Base-by-base conservation (phyloP, 1,140 invertebrate genomes). In the Lordiphosa collinella region DNA sequence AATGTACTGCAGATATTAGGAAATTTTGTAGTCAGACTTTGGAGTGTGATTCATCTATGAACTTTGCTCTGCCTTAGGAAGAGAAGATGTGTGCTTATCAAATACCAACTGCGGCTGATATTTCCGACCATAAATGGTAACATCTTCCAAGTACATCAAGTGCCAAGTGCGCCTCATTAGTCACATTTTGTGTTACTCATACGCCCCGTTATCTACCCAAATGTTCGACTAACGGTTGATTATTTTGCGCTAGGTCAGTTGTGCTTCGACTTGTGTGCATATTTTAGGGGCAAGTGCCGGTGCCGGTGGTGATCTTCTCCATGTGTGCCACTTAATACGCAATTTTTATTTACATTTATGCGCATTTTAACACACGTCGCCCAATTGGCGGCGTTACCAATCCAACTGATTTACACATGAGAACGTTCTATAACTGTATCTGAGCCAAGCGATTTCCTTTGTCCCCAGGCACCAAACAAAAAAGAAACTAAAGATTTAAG, bases 351-450 rank as follows among this genome's bases (percentile, higher is more conserved):
- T 48, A 41, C 48, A 25, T 63, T 60, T 75, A 78, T 78, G 74
- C 74, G 74, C 74, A 78, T 78, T 47, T 53, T 57, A 44, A 73
- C 65, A 29, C 43, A 25, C 37, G 22, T 55, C 73, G 74, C 52
- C 74, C 73, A 51, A 14, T 54, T 69, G 75, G 74, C 75, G 74
- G 79, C 74, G 22, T 25, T 25, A 25, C 22, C 22, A 25, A 25
- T 18, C 18, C 18, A 25, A 48, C 46, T 7, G 43, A 58, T 64
- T 57, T 57, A 55, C n/a, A 44, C 74, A 79, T 78, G 18, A 43
- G 35, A 60, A 53, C 72, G 54, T 64, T 75, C 71, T 75, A 61
- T 78, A 78, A 78, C 73, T 79, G 73, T 78, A 79, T 60, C 72
- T 56, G 36, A 51, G 63, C 41, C 38, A 68, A 79, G 47, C 60